Evolutionary conservation across 2,888 invertebrate genomes (phyloP).

Genomic region (Itoplectis maculator): DNA sequence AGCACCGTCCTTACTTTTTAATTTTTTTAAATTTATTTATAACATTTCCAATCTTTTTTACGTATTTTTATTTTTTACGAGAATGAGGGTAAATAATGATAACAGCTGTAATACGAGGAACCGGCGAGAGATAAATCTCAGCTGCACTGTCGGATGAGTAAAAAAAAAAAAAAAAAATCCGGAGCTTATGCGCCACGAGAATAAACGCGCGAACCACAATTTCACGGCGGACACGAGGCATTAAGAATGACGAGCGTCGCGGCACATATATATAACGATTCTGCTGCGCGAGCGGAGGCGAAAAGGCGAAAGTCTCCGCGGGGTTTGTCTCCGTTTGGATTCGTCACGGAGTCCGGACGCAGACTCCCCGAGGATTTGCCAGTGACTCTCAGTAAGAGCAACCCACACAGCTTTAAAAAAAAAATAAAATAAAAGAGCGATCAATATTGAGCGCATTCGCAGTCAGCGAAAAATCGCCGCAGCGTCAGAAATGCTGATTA

Average conservation of each 20-base stretch:
- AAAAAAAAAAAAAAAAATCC: conserved; percentile 52
- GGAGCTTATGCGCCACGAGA: conserved; percentile 1
- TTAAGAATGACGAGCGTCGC: conserved; percentile 61
- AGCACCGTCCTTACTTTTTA: too few species aligned
- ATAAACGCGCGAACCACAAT: conserved; percentile 39
- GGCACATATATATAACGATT: too few species aligned
- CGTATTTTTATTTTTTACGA: not conserved
- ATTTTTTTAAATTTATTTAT: too few species aligned
- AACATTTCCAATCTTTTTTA: too few species aligned
- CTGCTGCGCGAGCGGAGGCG: too few species aligned
- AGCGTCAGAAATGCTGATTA: conserved; percentile 12
- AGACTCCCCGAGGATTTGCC: conserved; percentile 49
- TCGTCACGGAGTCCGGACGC: conserved; percentile 52
- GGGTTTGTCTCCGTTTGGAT: conserved; percentile 56
- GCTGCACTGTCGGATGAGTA: conserved; percentile 41
- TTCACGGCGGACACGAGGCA: conserved; percentile 54
- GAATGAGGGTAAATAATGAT: conserved; percentile 14
- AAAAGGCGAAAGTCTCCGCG: conserved; percentile 60
- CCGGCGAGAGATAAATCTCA: conserved; percentile 53
- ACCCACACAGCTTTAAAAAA: not conserved
- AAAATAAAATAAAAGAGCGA: not conserved
- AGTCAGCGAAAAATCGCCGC: not conserved
- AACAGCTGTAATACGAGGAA: conserved; percentile 31
- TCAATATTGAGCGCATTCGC: not conserved
- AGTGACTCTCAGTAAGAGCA: conserved; percentile 1